Conservation (phyloP, 2,113 vertebrate genomes). For the Notothenia rossii region DNA sequence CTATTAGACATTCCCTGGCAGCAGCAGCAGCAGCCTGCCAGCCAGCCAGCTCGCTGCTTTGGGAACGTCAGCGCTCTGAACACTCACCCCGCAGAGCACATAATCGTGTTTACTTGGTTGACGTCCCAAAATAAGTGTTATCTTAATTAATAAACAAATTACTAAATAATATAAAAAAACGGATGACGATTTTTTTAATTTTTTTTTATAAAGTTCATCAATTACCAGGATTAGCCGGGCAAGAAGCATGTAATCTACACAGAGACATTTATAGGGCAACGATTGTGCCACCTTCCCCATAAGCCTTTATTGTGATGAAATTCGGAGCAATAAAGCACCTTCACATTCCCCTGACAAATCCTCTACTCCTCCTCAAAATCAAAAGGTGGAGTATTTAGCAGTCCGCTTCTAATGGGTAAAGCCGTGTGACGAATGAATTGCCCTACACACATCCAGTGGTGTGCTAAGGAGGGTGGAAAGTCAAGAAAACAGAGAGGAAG, state of each 20-base stretch:
- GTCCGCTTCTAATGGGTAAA: slow-evolving; percentile 81
- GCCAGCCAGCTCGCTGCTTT: slow-evolving; percentile 78
- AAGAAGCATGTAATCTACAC: slow-evolving; percentile 85
- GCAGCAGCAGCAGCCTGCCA: slow-evolving; percentile 43
- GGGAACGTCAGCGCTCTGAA: slow-evolving; percentile 74
- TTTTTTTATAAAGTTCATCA: slow-evolving; percentile 81
- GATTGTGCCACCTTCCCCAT: slow-evolving; percentile 82
- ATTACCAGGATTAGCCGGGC: slow-evolving; percentile 85
- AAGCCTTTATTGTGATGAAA: slow-evolving; percentile 88
- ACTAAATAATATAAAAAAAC: slow-evolving; percentile 81
- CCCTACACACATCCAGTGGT: slow-evolving; percentile 72
- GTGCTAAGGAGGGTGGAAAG: slow-evolving; percentile 72
- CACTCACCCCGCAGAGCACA: slow-evolving; percentile 82
- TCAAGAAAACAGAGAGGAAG: slow-evolving; percentile 63
- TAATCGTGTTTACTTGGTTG: slow-evolving; percentile 86
- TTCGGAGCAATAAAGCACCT: slow-evolving; percentile 84
- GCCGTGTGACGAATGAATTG: slow-evolving; percentile 82
- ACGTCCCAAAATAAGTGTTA: slow-evolving; percentile 86
- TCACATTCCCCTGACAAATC: slow-evolving; percentile 81
- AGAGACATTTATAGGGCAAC: slow-evolving; percentile 82
- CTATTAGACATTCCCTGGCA: slow-evolving; percentile 82
- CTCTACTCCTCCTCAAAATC: slow-evolving; percentile 82
- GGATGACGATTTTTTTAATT: slow-evolving; percentile 46
- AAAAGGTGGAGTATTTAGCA: slow-evolving; percentile 84
- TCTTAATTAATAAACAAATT: slow-evolving; percentile 89